A percentile compares a stretch with the other conserved stretches of the same genome.
Conservation (phyloP, 2,888 invertebrate species). For the Macrosiphum euphorbiae region DNA sequence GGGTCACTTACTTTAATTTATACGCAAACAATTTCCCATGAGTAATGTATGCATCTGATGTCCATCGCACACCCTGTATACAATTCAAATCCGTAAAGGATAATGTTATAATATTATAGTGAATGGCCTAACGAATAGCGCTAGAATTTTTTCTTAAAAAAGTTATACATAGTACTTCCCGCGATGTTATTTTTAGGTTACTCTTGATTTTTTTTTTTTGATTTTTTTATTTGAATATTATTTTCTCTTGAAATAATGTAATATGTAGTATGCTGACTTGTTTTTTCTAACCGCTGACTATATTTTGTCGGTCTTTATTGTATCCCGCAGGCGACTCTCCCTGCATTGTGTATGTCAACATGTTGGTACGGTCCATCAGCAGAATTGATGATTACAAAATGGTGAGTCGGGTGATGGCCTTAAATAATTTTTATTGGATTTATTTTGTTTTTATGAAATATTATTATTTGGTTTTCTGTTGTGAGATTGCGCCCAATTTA, state of each 20-base stretch:
- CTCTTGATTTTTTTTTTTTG: constrained; percentile 43
- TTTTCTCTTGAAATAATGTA: constrained; percentile 61
- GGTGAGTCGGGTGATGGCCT: constrained; percentile 81
- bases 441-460: constrained; percentile 58
- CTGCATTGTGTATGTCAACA: constrained; percentile 92
- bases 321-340: constrained; percentile 71
- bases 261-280: constrained; percentile 61
- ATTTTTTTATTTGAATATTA: constrained; percentile 55
- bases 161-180: constrained; percentile 52
- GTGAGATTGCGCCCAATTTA: constrained; percentile 64
- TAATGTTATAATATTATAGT: constrained; percentile 47
- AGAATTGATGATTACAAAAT: constrained; percentile 99
- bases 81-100: constrained; percentile 19
- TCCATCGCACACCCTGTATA: constrained; percentile 45
- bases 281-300: constrained; percentile 65
- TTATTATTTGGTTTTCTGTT: constrained; percentile 64
- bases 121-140: constrained; percentile 56
- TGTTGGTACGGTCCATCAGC: constrained; percentile 97
- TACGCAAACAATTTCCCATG: constrained; percentile 16
- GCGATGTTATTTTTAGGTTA: constrained; percentile 48
- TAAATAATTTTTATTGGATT: constrained; percentile 59
- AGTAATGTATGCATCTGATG: constrained; percentile 40
- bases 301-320: constrained; percentile 64
- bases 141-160: constrained; percentile 47
- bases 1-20: constrained; percentile 23